Base-by-base conservation (phyloP, 2,888 invertebrate genomes). In the Bembecia ichneumoniformis region DNA sequence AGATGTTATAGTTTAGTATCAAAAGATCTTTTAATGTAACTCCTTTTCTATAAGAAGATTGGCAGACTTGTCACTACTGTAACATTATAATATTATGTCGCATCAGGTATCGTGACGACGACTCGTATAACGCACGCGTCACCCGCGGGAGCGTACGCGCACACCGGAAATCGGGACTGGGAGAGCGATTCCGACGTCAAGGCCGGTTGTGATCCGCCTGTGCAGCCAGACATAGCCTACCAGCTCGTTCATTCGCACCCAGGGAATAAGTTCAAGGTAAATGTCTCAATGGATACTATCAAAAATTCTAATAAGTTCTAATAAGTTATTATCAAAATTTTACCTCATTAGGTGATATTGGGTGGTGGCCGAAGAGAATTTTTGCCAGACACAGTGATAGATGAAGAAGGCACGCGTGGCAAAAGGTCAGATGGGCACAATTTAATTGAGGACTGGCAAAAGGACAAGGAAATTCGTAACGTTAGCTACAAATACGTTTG, bases 61-160 rank as follows among this genome's bases (percentile, higher is more conserved):
- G 7, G 20, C 5, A 7, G 13, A 45, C 20, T 20, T 20, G 20
- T 7, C 20, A 7, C 20, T 20, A 7, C 28, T 28, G 9, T 28
- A 7, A 28, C 28, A 28, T 11, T 53, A 44, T 51, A 47, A 45
- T 16, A 15, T 44, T 44, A 16, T 45, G 28, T 13, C 28, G 5
- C 7, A 13, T 11, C 83, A 53, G 91, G 92, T 4, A 66, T 91
- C 3, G 93, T 94, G 4, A 95, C 94, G 0, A 93, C 92, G 0
- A 92, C 93, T 0, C 87, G 93, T 48, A 83, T 95, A 0, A 94
- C 94, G 0, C 93, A 94, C 70, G 94, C 94, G 0, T 93, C 93
- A 2, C 94, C 94, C 0, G 90, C 92, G 0, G 90, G 89, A 3
- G 63, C 68, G 3, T 83, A 71, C 60, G 76, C 79, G 0, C 76